A percentile compares a stretch with the other conserved stretches of the same genome.
Conservation (phyloP, 2,888 invertebrate genomes). For the Conchocele bisecta region DNA sequence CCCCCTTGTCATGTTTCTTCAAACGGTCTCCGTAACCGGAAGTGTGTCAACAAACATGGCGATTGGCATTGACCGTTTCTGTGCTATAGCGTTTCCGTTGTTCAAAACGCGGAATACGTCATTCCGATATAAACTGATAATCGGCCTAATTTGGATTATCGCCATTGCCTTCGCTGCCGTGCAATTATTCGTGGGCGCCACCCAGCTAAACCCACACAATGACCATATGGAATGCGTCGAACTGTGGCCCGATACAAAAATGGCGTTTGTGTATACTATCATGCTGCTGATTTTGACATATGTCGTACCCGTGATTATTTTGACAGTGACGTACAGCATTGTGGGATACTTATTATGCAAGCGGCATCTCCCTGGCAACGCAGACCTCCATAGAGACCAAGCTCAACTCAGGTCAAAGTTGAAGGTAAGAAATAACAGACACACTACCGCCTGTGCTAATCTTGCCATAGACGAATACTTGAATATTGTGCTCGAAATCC, state of each 20-base stretch:
- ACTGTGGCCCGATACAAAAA: constrained; percentile 65
- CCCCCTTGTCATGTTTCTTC: constrained; percentile 84
- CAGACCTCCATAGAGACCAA: constrained; percentile 82
- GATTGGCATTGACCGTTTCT: constrained; percentile 84
- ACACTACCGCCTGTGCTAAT: too few species aligned
- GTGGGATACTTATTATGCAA: constrained; percentile 83
- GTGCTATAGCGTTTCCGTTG: constrained; percentile 78
- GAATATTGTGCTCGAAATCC: too few species aligned
- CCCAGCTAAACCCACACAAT: constrained; percentile 31
- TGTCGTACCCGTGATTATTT: constrained; percentile 81
- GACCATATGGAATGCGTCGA: constrained; percentile 67
- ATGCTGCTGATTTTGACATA: constrained; percentile 76
- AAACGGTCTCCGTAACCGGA: constrained; percentile 82
- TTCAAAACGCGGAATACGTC: constrained; percentile 79
- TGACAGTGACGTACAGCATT: constrained; percentile 83
- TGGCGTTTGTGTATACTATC: constrained; percentile 70
- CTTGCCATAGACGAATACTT: too few species aligned
- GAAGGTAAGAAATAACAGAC: constrained; percentile 82
- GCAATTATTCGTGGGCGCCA: constrained; percentile 79
- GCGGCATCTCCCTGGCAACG: constrained; percentile 83
- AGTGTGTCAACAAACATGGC: constrained; percentile 84
- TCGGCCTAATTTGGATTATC: constrained; percentile 83
- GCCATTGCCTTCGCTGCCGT: constrained; percentile 80
- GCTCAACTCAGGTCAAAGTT: constrained; percentile 82
- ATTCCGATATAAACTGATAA: constrained; percentile 80